A percentile compares a stretch with the other conserved stretches of the same genome.
These are phyloP conservation scores for Poliocrania exsul DNA, from an alignment of 2,797 vertebrate genomes.

Conservation along the genomic window DNA sequence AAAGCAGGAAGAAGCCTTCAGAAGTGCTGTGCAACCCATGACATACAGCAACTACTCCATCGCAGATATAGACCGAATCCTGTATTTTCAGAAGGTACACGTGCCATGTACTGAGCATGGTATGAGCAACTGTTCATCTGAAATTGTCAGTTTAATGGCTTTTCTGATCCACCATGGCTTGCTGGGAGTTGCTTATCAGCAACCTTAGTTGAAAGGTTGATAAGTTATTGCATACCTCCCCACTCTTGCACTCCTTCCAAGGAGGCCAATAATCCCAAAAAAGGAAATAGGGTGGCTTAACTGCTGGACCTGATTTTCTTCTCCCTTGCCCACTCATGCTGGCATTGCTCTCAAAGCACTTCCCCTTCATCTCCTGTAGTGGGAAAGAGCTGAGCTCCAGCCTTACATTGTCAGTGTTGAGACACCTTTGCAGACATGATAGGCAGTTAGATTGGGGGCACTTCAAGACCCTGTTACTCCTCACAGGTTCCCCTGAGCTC, in stretches of 20 bases:
- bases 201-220: constrained; percentile 16
- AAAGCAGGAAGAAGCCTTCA: constrained; percentile 21
- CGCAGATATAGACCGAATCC: constrained; percentile 76
- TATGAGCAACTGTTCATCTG: constrained; percentile 29
- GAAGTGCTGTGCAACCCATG: background rate
- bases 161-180: constrained; percentile 35
- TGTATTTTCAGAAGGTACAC: constrained; percentile 75
- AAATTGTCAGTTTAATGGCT: constrained; percentile 41
- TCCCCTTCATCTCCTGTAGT: rapidly evolving
- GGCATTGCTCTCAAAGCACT: background rate
- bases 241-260: constrained; percentile 39
- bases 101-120: constrained; percentile 55
- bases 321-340: background rate
- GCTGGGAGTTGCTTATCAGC: constrained; percentile 31
- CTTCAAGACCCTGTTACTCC: rapidly evolving
- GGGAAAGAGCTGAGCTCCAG: background rate
- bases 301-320: background rate
- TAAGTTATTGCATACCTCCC: background rate
- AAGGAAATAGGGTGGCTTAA: background rate
- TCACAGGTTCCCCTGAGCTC: background rate
- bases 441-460: background rate
- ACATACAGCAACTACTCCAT: constrained; percentile 35
- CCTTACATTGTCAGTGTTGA: rapidly evolving
- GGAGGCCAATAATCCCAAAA: constrained; percentile 16
- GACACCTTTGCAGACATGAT: background rate